phyloP scores from a whole-genome alignment of 2,797 vertebrate species.

The Agapornis canus region DNA sequence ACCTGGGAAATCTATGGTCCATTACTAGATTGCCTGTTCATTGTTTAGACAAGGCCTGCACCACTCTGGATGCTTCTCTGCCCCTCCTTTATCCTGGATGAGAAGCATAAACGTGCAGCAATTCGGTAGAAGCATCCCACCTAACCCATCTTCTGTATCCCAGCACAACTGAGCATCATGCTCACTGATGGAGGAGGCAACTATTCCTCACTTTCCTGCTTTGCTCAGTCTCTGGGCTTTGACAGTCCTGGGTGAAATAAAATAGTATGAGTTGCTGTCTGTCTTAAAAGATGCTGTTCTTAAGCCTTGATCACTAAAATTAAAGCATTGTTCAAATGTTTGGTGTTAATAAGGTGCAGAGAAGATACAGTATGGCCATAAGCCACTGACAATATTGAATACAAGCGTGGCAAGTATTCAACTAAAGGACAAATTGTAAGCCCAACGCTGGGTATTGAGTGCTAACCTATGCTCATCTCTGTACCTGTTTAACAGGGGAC shows the following conservation, averaged over 20 bases:
- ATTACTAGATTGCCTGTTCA: neutral
- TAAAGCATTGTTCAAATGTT: neutral
- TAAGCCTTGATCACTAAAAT: neutral
- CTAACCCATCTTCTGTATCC: neutral
- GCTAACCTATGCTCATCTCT: neutral
- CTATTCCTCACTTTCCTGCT: neutral
- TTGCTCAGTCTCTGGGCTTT: neutral
- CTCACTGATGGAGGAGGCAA: neutral
- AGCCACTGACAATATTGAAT: neutral
- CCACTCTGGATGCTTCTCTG: neutral
- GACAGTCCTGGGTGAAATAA: neutral
- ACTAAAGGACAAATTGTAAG: neutral
- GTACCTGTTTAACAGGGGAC: neutral
- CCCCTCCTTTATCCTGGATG: neutral
- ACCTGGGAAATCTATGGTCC: neutral
- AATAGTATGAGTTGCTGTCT: neutral
- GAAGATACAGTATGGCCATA: neutral
- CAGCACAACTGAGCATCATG: neutral
- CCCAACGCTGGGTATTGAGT: neutral
- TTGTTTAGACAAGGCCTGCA: neutral
- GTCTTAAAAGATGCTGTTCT: neutral
- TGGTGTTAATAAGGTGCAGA: neutral
- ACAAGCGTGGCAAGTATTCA: rapidly evolving
- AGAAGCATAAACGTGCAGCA: neutral
- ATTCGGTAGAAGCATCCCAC: neutral